Base-by-base conservation (phyloP, 1,140 invertebrate species). In the Geopemphigus sp. region DNA sequence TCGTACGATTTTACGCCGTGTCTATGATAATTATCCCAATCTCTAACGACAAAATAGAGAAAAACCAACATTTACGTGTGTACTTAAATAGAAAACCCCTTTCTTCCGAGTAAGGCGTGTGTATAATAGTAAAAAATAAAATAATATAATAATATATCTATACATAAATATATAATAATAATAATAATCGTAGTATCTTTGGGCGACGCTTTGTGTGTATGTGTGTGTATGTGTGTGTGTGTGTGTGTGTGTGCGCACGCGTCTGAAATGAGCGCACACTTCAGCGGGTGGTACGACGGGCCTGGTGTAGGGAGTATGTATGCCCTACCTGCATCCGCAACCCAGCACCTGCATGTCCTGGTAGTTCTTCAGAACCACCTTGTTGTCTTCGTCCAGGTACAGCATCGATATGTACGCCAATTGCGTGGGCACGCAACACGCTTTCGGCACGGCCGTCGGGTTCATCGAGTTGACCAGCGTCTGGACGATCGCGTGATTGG, bases 401-500 rank as follows among this genome's bases (percentile, higher is more conserved):
- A 98, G 90, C 92, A 98, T 95, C 17, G 94, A 96, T 84, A 98
- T 95, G 81, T 94, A 89, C 66, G 92, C 92, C 53, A 97, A 89
- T 83, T 94, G 90, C 57, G 95, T 97, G 10, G 95, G 95, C 32
- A 97, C 94, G 86, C 96, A 98, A 86, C 95, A 97, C 53, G 95
- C 92, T 84, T 94, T 93, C 19, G 96, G 95, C 83, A 97, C 94
- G 81, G 92, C 90, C 80, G 89, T 89, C 29, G 95, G 94, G 85
- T 96, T 93, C 84, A 96, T 91, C 78, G 93, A 94, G 87, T 99
- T 95, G 81, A 98, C 94, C 83, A 99, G 88, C 76, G 94, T 97
- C 88, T 99, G 98, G 81, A 99, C 94, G 83, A 99, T 97, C 47
- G 98, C 97, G 87, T 99, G 98, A 85, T 99, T 99, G 39, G 97